phyloP scores from a whole-genome alignment of 1,140 invertebrate genomes.

The Triops longicaudatus region DNA sequence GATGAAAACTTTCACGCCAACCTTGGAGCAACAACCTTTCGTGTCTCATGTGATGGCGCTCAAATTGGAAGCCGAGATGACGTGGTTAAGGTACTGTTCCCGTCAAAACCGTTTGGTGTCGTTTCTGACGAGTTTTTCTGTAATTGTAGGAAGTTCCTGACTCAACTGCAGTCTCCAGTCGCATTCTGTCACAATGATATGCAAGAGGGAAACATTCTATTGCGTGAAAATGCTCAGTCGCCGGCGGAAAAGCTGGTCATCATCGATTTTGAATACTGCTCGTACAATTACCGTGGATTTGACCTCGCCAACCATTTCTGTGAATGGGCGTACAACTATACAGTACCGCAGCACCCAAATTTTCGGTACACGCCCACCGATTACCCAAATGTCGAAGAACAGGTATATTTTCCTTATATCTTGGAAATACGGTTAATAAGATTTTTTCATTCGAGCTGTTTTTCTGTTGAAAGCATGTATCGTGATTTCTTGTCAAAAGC shows the following conservation, averaged over 20 bases:
- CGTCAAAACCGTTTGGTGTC: not conserved
- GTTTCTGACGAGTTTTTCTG: slow-evolving; percentile 26
- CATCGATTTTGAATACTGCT: slow-evolving; percentile 90
- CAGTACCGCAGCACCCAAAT: slow-evolving; percentile 62
- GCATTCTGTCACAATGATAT: slow-evolving; percentile 85
- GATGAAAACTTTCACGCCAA: not conserved
- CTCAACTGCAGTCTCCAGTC: slow-evolving; percentile 59
- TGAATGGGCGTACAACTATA: slow-evolving; percentile 87
- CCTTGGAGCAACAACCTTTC: not conserved
- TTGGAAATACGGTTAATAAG: not conserved
- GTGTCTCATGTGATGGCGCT: not conserved
- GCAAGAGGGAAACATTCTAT: slow-evolving; percentile 73
- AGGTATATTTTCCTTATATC: slow-evolving; percentile 48
- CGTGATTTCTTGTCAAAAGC: too few relatives aligned
- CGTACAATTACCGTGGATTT: slow-evolving; percentile 87
- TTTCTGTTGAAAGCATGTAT: too few relatives aligned
- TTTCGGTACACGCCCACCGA: slow-evolving; percentile 57
- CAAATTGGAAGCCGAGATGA: not conserved
- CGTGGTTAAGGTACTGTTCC: not conserved
- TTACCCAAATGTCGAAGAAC: slow-evolving; percentile 67
- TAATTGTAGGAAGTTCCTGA: slow-evolving; percentile 37
- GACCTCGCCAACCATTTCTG: slow-evolving; percentile 94
- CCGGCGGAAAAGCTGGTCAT: slow-evolving; percentile 45
- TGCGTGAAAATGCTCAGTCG: slow-evolving; percentile 32
- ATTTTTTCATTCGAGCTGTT: too few relatives aligned